Percentiles rank a stretch among this genome's conserved stretches.
These are phyloP conservation scores for Tipula lateralis DNA, from an alignment of 2,888 invertebrate species.

Conservation along the genomic window DNA sequence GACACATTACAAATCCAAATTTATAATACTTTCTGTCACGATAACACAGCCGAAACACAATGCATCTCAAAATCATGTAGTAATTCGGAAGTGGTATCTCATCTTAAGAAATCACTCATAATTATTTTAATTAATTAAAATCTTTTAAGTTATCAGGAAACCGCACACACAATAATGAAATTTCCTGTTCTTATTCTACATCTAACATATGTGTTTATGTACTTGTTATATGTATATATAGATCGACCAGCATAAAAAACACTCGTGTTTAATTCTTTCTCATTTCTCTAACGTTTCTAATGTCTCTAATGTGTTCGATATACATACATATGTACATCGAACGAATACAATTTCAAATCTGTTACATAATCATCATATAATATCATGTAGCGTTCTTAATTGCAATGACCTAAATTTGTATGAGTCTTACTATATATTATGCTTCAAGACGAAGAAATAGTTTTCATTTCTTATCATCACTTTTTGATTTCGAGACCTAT, in stretches of 20 bases:
- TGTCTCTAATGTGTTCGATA: neutral
- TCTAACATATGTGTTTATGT: neutral
- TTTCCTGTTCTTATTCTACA: neutral
- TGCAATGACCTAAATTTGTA: neutral
- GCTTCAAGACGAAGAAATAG: neutral
- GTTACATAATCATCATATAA: neutral
- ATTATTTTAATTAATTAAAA: neutral
- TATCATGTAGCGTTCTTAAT: neutral
- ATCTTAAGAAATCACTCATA: neutral
- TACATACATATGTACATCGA: neutral
- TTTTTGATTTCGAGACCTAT: neutral
- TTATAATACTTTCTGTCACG: neutral
- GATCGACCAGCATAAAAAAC: too few relatives aligned
- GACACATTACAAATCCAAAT: neutral
- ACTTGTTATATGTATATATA: neutral
- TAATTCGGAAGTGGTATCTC: neutral
- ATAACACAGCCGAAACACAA: neutral
- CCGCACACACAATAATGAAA: neutral
- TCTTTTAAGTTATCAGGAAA: neutral
- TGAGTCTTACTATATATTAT: neutral
- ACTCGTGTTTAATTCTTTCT: too few relatives aligned
- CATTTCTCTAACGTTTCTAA: too few relatives aligned
- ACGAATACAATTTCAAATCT: neutral
- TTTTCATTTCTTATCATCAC: neutral
- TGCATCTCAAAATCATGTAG: neutral